Evolutionary conservation across 35 echinoderm and acorn worm species (phyloP).

Genomic region (Ophioderma brevispina): DNA sequence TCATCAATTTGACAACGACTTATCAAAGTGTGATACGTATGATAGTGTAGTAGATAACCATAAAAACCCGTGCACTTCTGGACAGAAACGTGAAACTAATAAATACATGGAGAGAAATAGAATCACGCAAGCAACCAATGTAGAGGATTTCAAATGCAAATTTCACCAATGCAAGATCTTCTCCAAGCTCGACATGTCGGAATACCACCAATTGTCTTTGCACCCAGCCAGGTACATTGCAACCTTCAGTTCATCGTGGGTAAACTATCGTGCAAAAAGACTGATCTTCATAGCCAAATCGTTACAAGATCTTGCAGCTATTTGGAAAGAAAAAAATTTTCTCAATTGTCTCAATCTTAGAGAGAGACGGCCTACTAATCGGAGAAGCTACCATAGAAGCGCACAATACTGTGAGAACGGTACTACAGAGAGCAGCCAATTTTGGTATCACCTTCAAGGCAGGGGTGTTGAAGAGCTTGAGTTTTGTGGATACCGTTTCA

Average conservation of each 20-base stretch:
- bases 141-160: slow-evolving; percentile 76
- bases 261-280: slow-evolving; percentile 18
- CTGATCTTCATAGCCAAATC: slow-evolving; percentile 31
- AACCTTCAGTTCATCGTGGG: slow-evolving; percentile 46
- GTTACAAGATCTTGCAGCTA: slow-evolving; percentile 50
- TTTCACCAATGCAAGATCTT: slow-evolving; percentile 61
- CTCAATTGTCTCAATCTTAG: slow-evolving; percentile 49
- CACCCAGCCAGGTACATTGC: slow-evolving; percentile 49
- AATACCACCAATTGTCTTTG: slow-evolving; percentile 59
- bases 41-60: too few relatives aligned
- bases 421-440: slow-evolving; percentile 49
- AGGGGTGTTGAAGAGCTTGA: slow-evolving; percentile 53
- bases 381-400: slow-evolving; percentile 61
- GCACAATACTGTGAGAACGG: slow-evolving; percentile 39
- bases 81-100: too few relatives aligned
- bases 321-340: slow-evolving; percentile 69
- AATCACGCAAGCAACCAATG: slow-evolving; percentile 50
- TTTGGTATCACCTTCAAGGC: slow-evolving; percentile 54
- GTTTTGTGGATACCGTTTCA: slow-evolving; percentile 70
- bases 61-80: too few relatives aligned
- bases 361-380: slow-evolving; percentile 55
- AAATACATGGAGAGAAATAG: slow-evolving; percentile 70
- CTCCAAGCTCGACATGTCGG: slow-evolving; percentile 64
- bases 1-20: too few relatives aligned
- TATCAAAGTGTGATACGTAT: too few relatives aligned